A percentile compares a stretch with the other conserved stretches of the same genome.
phyloP scores from a whole-genome alignment of 2,797 vertebrate genomes.

The Vireo griseus region DNA sequence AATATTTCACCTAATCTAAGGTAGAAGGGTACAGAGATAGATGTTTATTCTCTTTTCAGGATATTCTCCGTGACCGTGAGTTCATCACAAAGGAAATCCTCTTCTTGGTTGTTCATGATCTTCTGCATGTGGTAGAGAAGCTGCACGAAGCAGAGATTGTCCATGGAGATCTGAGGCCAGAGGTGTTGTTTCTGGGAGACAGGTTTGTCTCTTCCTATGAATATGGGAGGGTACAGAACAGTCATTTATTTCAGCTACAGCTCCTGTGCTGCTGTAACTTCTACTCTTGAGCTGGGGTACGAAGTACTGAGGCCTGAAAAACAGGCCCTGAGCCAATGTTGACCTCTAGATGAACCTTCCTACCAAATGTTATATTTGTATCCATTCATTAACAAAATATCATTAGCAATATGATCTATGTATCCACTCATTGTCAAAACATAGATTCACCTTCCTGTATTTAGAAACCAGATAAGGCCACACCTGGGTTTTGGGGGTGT shows the following conservation, averaged over 20 bases:
- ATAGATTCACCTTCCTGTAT: neutral
- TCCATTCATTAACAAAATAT: neutral
- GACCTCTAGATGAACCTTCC: neutral
- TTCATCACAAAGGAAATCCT: conserved; percentile 51
- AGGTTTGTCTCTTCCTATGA: conserved; percentile 60
- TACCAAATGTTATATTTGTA: neutral
- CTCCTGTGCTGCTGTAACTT: neutral
- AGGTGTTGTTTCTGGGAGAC: conserved; percentile 74
- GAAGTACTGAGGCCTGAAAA: neutral
- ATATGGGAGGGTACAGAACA: neutral
- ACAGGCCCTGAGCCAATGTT: neutral
- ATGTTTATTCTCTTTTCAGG: conserved; percentile 56
- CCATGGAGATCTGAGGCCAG: conserved; percentile 75
- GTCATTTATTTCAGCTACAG: neutral
- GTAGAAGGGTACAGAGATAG: neutral
- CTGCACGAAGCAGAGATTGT: conserved; percentile 76
- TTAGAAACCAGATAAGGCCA: neutral
- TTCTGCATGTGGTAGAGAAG: conserved; percentile 73
- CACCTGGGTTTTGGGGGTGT: neutral
- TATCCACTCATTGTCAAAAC: neutral
- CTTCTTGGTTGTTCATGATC: conserved; percentile 67
- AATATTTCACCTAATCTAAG: neutral
- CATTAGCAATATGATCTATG: neutral
- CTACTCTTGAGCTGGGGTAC: neutral
- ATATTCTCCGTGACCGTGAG: conserved; percentile 62